These are phyloP conservation scores for Garrulus glandarius DNA, from an alignment of 2,797 vertebrate species.

Conservation along the genomic window DNA sequence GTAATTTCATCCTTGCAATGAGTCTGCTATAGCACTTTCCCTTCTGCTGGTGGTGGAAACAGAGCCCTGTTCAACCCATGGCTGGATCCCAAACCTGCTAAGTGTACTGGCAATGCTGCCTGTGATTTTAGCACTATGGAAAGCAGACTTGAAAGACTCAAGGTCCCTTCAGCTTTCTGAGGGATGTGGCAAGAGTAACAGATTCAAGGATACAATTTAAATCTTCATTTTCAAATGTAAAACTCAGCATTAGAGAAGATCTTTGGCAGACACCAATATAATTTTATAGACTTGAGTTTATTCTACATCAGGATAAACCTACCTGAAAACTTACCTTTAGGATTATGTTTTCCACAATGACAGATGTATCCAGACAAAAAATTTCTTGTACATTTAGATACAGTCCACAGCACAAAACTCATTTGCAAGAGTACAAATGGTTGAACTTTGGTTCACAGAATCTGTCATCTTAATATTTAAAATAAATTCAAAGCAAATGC, in stretches of 20 bases:
- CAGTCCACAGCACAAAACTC: not conserved
- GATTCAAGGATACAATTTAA: not conserved
- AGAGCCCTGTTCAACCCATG: not conserved
- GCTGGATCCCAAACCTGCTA: not conserved
- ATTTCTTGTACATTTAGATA: not conserved
- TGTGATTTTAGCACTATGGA: not conserved
- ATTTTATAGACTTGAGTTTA: not conserved
- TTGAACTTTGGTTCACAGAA: not conserved
- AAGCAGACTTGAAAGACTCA: not conserved
- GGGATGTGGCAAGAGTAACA: not conserved
- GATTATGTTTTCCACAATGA: not conserved
- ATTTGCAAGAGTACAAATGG: not conserved
- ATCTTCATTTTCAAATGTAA: not conserved
- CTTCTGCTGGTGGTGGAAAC: not conserved
- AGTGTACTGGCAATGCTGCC: not conserved
- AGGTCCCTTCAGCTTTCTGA: not conserved
- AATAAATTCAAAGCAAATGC: not conserved
- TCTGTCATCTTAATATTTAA: not conserved
- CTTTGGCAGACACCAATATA: not conserved
- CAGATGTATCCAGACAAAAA: not conserved
- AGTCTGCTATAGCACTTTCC: not conserved
- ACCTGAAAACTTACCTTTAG: not conserved
- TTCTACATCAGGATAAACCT: not conserved
- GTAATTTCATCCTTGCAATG: not conserved
- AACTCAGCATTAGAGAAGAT: not conserved